Conservation (phyloP, 2,113 vertebrate species). For the Psilopsiagon aurifrons region DNA sequence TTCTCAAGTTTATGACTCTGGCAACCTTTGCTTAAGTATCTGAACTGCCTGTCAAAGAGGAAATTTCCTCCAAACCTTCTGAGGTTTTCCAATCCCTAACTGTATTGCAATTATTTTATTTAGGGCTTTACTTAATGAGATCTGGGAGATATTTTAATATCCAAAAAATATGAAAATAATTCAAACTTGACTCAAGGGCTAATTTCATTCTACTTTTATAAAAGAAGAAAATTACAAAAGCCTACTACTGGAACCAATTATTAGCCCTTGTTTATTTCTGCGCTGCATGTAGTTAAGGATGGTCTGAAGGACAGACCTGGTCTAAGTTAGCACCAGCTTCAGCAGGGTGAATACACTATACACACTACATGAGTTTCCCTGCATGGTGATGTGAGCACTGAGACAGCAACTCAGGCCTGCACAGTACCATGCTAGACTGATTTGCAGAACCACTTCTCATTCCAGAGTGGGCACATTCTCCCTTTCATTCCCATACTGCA, state of each 20-base stretch:
- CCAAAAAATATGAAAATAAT: conserved; percentile 76
- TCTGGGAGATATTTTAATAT: conserved; percentile 78
- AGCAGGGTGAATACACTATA: neutral
- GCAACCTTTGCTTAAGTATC: conserved; percentile 4
- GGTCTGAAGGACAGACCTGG: neutral
- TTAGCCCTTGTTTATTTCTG: neutral
- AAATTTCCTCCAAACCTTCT: conserved; percentile 61
- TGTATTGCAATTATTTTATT: conserved; percentile 77
- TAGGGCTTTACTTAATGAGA: conserved; percentile 78
- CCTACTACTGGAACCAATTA: neutral
- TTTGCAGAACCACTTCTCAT: neutral
- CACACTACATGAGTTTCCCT: neutral
- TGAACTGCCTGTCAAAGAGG: conserved; percentile 35
- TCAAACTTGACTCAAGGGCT: conserved; percentile 79
- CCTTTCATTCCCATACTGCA: neutral
- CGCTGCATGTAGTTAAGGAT: neutral
- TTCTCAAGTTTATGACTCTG: neutral
- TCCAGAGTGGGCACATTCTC: neutral
- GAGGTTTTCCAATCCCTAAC: conserved; percentile 69
- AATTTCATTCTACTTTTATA: conserved; percentile 77
- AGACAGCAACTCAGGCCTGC: neutral
- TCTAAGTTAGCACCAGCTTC: neutral
- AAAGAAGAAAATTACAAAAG: conserved; percentile 16
- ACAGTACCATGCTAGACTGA: neutral
- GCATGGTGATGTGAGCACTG: neutral